Percentiles rank a stretch among this genome's conserved stretches.
Evolutionary conservation across 92 coral and sea anemone species (phyloP).

Genomic region (Meandrina meandrites): DNA sequence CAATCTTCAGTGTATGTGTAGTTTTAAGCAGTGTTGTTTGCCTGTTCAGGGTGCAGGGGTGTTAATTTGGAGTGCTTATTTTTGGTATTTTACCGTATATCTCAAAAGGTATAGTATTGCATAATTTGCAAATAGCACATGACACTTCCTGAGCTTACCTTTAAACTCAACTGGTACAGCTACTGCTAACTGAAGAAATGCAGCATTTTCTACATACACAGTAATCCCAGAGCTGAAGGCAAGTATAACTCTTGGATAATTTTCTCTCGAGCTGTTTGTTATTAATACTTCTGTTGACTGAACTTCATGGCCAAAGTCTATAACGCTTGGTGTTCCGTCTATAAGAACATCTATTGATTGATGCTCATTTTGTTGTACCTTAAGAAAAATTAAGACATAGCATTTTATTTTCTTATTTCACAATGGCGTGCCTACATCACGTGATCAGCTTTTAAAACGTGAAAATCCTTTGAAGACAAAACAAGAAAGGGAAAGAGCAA

Average conservation of each 20-base stretch:
- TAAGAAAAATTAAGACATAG: neutral
- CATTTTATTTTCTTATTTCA: neutral
- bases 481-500: no score
- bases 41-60: no score
- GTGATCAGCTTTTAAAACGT: neutral
- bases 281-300: conserved; percentile 11
- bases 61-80: no score
- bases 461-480: neutral
- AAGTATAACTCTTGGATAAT: conserved; percentile 1
- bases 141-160: neutral
- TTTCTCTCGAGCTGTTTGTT: neutral
- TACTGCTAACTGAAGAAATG: conserved; percentile 32
- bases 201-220: conserved; percentile 33
- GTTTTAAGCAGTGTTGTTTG: no score
- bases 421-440: neutral
- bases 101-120: no score
- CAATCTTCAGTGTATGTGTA: no score
- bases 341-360: neutral
- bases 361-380: conserved; percentile 21
- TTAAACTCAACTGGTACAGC: conserved; percentile 23
- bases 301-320: neutral
- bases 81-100: no score
- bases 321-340: neutral
- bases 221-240: conserved; percentile 26
- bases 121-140: no score